phyloP scores from a whole-genome alignment of 2,888 invertebrate species.

The Melieria picta region DNA sequence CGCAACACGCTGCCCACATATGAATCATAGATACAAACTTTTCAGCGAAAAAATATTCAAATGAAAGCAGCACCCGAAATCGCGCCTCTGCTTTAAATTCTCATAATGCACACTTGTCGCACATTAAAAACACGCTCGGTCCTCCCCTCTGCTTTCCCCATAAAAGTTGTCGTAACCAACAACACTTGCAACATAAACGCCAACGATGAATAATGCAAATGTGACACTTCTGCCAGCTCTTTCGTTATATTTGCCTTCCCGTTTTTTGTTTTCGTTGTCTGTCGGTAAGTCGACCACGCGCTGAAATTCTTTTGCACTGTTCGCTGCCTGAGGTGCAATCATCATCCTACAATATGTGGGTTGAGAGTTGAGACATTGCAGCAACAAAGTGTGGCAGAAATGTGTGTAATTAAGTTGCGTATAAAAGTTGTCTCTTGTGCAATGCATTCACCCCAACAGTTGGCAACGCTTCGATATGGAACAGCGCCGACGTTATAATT shows the following conservation, averaged over 20 bases:
- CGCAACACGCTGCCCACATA: no score
- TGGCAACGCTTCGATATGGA: conserved; percentile 7
- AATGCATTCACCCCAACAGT: conserved; percentile 29
- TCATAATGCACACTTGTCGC: conserved; percentile 35
- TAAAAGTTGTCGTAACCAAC: no score
- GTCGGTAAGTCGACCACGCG: conserved; percentile 19
- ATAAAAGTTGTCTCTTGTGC: conserved; percentile 21
- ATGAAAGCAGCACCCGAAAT: no score
- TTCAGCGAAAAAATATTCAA: no score
- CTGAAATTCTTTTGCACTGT: conserved; percentile 21
- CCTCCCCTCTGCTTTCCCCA: no score
- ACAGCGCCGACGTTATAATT: no score
- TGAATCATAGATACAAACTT: no score
- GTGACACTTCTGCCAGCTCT: no score
- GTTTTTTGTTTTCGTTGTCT: conserved; percentile 8
- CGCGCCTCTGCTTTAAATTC: no score
- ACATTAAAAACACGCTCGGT: conserved; percentile 13
- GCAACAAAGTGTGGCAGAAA: conserved; percentile 1
- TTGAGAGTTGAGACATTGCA: conserved; percentile 22
- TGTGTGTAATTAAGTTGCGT: conserved; percentile 28
- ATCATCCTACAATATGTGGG: conserved; percentile 23
- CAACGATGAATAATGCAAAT: no score
- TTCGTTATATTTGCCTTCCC: no score
- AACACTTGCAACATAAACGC: no score
- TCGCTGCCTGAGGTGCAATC: conserved; percentile 8